These are phyloP conservation scores for Penaeus chinensis DNA, from an alignment of 1,140 invertebrate genomes.

Conservation along the genomic window DNA sequence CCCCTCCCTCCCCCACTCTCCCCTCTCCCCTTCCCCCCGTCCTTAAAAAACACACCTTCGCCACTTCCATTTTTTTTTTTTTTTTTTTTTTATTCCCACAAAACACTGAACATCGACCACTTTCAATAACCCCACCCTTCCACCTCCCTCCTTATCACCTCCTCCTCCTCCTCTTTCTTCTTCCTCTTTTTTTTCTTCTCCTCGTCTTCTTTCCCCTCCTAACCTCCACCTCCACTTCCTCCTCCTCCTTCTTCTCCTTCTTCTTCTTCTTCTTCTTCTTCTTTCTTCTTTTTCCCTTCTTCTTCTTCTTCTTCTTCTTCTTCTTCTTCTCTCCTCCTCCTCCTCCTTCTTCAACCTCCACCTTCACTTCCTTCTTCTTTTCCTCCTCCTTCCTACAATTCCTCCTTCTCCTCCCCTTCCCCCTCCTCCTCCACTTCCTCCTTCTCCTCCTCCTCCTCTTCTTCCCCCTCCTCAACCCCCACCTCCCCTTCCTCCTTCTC, in stretches of 20 bases:
- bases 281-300: background rate
- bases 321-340: background rate
- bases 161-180: background rate
- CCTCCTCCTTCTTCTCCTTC: background rate
- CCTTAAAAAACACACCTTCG: conserved; percentile 14
- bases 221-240: background rate
- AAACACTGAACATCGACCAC: conserved; percentile 5
- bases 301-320: background rate
- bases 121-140: background rate
- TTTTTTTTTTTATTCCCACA: background rate
- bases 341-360: too few species aligned
- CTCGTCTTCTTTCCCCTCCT: background rate
- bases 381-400: too few species aligned
- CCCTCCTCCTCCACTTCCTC: too few species aligned
- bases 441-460: too few species aligned
- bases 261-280: background rate
- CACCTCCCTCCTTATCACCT: background rate
- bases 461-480: too few species aligned
- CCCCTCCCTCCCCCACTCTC: background rate
- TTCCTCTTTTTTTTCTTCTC: too few species aligned
- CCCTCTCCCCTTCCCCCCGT: background rate
- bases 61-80: background rate
- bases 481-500: too few species aligned
- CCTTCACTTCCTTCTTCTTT: too few species aligned
- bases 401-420: too few species aligned